Conservation (phyloP, 1,140 invertebrate genomes). For the Drosophila lowei region DNA sequence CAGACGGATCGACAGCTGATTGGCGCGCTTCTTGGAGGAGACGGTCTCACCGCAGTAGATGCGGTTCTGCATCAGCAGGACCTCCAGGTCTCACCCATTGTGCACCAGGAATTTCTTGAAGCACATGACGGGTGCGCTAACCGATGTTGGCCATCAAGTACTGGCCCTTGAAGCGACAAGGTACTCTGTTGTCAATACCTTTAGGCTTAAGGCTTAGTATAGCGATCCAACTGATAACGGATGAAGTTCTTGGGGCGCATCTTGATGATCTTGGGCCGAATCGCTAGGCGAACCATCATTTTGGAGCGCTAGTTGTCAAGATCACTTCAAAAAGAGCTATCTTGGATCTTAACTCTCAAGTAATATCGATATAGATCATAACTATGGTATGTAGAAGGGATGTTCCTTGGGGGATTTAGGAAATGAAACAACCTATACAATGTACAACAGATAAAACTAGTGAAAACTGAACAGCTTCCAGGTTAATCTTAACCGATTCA, state of each 20-base stretch:
- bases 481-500: not conserved
- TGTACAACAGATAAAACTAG: no score
- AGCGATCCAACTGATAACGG: constrained; percentile 97
- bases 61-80: constrained; percentile 99
- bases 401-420: no score
- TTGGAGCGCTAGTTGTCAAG: constrained; percentile 67
- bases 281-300: constrained; percentile 94
- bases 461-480: not conserved
- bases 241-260: constrained; percentile 98
- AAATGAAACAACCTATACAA: no score
- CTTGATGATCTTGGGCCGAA: constrained; percentile 95
- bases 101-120: constrained; percentile 92
- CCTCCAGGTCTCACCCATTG: constrained; percentile 93
- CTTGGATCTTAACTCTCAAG: no score
- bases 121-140: no score
- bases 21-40: constrained; percentile 97
- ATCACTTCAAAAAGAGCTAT: no score
- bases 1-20: constrained; percentile 96
- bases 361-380: no score
- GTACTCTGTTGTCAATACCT: constrained; percentile 99
- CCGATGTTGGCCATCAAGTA: constrained; percentile 99
- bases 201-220: constrained; percentile 91
- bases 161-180: constrained; percentile 99
- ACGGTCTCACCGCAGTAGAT: constrained; percentile 98
- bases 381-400: no score